phyloP scores from a whole-genome alignment of 2,888 invertebrate species.

The Ectemnius cavifrons region DNA sequence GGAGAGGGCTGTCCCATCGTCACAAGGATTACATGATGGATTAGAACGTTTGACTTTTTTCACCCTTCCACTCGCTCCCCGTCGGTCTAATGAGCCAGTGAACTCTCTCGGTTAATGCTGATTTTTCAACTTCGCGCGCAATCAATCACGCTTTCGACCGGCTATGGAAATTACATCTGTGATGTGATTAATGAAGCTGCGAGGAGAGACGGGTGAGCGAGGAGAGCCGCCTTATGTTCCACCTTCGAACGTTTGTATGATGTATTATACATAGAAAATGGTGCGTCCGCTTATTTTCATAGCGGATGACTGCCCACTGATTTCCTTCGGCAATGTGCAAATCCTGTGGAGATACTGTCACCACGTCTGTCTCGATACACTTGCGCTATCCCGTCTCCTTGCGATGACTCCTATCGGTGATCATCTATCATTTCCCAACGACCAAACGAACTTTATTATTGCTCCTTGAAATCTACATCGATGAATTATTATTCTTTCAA shows the following conservation, averaged over 20 bases:
- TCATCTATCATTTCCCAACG: no score
- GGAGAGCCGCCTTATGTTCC: constrained; percentile 28
- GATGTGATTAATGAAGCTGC: constrained; percentile 50
- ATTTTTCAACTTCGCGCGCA: constrained; percentile 37
- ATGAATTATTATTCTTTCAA: no score
- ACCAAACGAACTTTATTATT: no score
- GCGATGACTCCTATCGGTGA: no score
- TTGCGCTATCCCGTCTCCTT: no score
- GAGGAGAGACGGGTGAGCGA: constrained; percentile 23
- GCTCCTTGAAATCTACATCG: no score
- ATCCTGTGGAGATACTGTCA: background rate
- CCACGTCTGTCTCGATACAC: no score
- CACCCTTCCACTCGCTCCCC: background rate
- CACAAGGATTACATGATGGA: constrained; percentile 11
- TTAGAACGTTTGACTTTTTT: constrained; percentile 24
- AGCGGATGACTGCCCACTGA: background rate
- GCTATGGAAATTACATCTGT: constrained; percentile 50
- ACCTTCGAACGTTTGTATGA: constrained; percentile 38
- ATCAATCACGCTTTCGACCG: constrained; percentile 52
- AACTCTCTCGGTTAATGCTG: constrained; percentile 35
- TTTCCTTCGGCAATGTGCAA: background rate
- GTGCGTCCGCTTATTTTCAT: constrained; percentile 31
- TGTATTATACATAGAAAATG: constrained; percentile 40
- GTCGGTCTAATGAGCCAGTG: constrained; percentile 38
- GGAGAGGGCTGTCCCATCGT: constrained; percentile 19